Evolutionary conservation across 1,140 invertebrate species (phyloP).

Genomic region (Lasaia peninsularis): DNA sequence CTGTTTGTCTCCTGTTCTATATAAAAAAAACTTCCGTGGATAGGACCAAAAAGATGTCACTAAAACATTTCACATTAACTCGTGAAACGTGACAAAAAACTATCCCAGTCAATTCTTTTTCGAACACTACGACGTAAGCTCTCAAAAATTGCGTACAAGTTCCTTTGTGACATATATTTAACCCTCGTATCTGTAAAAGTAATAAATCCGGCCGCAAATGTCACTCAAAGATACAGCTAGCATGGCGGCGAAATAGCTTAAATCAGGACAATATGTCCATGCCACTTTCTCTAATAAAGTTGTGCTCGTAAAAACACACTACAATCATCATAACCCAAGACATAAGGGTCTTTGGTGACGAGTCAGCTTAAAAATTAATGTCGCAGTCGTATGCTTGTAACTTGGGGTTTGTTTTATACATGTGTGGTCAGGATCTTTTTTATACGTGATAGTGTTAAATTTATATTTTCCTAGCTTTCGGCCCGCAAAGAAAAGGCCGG

Average conservation of each 20-base stretch:
- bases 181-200: conserved; percentile 8
- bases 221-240: conserved; percentile 3
- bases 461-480: too few relatives aligned
- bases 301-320: conserved; percentile 1
- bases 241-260: conserved; percentile 1
- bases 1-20: too few relatives aligned
- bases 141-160: not conserved
- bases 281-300: conserved; percentile 9
- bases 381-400: not conserved
- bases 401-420: not conserved
- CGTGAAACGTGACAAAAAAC: too few relatives aligned
- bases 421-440: too few relatives aligned
- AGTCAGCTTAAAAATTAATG: conserved; percentile 5
- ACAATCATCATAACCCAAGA: conserved; percentile 4
- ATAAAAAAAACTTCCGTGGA: too few relatives aligned
- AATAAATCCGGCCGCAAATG: conserved; percentile 6
- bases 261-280: conserved; percentile 4
- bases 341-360: not conserved
- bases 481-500: too few relatives aligned
- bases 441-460: too few relatives aligned
- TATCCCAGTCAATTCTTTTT: not conserved
- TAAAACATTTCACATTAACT: too few relatives aligned
- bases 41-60: too few relatives aligned
- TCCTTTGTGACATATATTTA: conserved; percentile 5
- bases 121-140: not conserved